Percentiles rank a stretch among this genome's conserved stretches.
Evolutionary conservation across 2,888 invertebrate genomes (phyloP).

Genomic region (Horisme vitalbata): DNA sequence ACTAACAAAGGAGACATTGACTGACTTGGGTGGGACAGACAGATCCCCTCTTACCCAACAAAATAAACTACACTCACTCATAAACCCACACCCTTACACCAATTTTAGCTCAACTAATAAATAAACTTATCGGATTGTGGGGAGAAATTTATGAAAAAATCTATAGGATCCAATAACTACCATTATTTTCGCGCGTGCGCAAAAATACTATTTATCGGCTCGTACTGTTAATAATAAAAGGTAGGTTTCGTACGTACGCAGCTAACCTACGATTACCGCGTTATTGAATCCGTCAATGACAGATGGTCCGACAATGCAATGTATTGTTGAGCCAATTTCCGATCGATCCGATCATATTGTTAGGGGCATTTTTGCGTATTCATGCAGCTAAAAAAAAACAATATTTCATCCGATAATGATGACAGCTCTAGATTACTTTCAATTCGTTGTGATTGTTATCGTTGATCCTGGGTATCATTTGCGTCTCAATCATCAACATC

Average conservation of each 20-base stretch:
- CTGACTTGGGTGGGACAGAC: conserved; percentile 56
- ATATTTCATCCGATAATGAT: conserved; percentile 56
- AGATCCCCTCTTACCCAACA: conserved; percentile 55
- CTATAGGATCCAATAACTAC: conserved; percentile 56
- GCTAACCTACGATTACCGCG: conserved; percentile 66
- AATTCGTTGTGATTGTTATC: conserved; percentile 30
- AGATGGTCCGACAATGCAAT: conserved; percentile 71
- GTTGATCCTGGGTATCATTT: conserved; percentile 32
- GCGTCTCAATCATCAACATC: conserved; percentile 11
- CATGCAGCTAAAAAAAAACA: conserved; percentile 45
- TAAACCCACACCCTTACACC: conserved; percentile 68
- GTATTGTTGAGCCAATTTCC: conserved; percentile 67
- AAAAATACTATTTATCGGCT: conserved; percentile 55
- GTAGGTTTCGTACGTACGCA: conserved; percentile 51
- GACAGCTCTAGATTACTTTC: conserved; percentile 44
- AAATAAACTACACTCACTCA: conserved; percentile 66
- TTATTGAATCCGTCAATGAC: conserved; percentile 71
- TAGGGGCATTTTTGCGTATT: conserved; percentile 72
- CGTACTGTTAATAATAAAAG: conserved; percentile 60
- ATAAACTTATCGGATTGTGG: conserved; percentile 73
- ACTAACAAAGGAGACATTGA: conserved; percentile 63
- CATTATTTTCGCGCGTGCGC: conserved; percentile 63
- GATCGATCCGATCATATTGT: conserved; percentile 48
- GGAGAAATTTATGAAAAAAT: conserved; percentile 46
- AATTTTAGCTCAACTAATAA: conserved; percentile 73